Conservation (phyloP, 2,888 invertebrate species). For the Ectropis crepuscularia region DNA sequence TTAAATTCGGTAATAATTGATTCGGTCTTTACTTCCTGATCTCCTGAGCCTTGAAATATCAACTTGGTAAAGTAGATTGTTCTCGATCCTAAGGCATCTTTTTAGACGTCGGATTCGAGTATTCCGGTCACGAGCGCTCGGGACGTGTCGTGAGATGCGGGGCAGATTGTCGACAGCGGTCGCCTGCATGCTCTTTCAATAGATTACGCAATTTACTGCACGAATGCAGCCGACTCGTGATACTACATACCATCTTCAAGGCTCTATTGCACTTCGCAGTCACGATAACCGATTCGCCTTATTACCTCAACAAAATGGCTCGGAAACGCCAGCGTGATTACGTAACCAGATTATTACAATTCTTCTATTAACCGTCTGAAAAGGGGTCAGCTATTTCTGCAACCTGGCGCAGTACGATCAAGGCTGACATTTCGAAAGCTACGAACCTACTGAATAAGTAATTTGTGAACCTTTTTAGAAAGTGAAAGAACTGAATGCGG, state of each 20-base stretch:
- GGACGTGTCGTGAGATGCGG: slow-evolving; percentile 69
- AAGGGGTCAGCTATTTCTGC: slow-evolving; percentile 28
- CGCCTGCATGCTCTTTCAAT: slow-evolving; percentile 68
- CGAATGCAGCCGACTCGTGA: slow-evolving; percentile 65
- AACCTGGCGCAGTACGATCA: slow-evolving; percentile 38
- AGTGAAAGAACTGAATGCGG: slow-evolving; percentile 50
- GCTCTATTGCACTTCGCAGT: slow-evolving; percentile 63
- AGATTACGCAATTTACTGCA: slow-evolving; percentile 78
- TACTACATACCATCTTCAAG: slow-evolving; percentile 67
- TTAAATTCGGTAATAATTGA: not conserved
- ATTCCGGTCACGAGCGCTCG: slow-evolving; percentile 68
- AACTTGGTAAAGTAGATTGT: slow-evolving; percentile 22
- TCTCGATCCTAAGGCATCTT: slow-evolving; percentile 28
- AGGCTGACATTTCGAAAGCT: slow-evolving; percentile 60
- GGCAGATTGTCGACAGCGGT: slow-evolving; percentile 62
- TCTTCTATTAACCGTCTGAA: slow-evolving; percentile 21
- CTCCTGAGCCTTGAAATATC: slow-evolving; percentile 2
- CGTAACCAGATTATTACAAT: slow-evolving; percentile 21
- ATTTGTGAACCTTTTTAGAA: slow-evolving; percentile 54
- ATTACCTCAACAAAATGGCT: slow-evolving; percentile 26
- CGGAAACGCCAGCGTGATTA: slow-evolving; percentile 14
- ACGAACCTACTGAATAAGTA: slow-evolving; percentile 44
- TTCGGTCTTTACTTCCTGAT: slow-evolving; percentile 3
- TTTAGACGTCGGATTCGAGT: slow-evolving; percentile 34
- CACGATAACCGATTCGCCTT: slow-evolving; percentile 61